Evolutionary conservation across 2,888 invertebrate species (phyloP), one percentile per base, ranked within the genome.

Genomic region (Caenorhabditis wallacei): DNA sequence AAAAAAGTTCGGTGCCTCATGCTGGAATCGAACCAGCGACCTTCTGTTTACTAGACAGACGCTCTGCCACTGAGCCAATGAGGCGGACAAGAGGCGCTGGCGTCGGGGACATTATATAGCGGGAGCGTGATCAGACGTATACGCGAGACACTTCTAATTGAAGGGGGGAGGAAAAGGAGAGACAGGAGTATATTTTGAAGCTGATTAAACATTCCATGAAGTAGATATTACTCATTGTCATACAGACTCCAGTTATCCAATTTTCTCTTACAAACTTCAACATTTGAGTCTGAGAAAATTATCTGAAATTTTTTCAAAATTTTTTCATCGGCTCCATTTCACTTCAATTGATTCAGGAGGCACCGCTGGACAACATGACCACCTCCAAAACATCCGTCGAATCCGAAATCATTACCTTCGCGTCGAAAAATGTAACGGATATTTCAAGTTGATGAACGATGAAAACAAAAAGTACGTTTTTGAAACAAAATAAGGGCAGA

Each of bases 41-140:
- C 89, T 89, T 89, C 88, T 88, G 89, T 88, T 88, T 88, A 89
- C 88, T 85, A 88, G 88, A 88, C 88, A 87, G 87, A 89, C 88
- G 89, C 89, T 88, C 89, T 88, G 88, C 89, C 88, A 85, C 88
- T 89, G 88, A 89, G 89, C 89, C 86, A 88, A 86, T 83, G 86
- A 88, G 82, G 82, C 82, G 63, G 35, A 18, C 24, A 51, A n/a
- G 10, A 59, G 51, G 61, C 24, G 8, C 1, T 20, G 5, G 20
- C 3, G 2, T 13, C 35, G 16, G 20, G 51, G 24, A 30, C n/a
- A 37, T 59, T 22, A 71, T 51, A 37, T 71, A 37, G 18, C 22
- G 56, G 16, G 40, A 26, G 5, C n/a, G 69, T 40, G 57, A 70
- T 57, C 46, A 40, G 56, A 57, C 26, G 30, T 0, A 18, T 13